Conservation (phyloP, 2,888 invertebrate genomes). For the Sphecodes monilicornis region DNA sequence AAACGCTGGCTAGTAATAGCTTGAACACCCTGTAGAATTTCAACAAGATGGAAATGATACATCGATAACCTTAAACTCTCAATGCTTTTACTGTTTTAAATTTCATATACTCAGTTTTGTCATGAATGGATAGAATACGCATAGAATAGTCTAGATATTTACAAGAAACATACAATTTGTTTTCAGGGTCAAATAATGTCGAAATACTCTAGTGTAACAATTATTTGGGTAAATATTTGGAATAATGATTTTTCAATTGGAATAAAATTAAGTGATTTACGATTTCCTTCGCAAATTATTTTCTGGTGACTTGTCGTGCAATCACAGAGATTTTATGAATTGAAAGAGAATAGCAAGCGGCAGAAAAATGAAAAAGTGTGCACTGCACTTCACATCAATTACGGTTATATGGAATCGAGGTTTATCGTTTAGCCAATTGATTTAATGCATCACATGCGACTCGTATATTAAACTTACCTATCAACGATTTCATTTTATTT, state of each 20-base stretch:
- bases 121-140: not conserved
- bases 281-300: not conserved
- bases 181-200: not conserved
- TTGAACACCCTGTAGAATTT: no score
- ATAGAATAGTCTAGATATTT: no score
- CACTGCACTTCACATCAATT: constrained; percentile 31
- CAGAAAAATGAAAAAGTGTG: not conserved
- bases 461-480: constrained; percentile 24
- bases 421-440: constrained; percentile 25
- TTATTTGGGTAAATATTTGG: not conserved
- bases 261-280: not conserved
- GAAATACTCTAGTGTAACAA: not conserved
- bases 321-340: not conserved
- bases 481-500: constrained; percentile 38
- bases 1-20: no score
- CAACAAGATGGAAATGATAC: not conserved
- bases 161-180: not conserved
- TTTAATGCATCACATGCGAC: constrained; percentile 10
- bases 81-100: not conserved
- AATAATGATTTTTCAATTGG: not conserved
- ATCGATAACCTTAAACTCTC: not conserved
- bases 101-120: not conserved
- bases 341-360: not conserved
- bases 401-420: not conserved
- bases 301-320: not conserved